Evolutionary conservation across 1,140 invertebrate species (phyloP), one percentile per base, ranked within the genome.

Genomic region (Goniozus legneri): DNA sequence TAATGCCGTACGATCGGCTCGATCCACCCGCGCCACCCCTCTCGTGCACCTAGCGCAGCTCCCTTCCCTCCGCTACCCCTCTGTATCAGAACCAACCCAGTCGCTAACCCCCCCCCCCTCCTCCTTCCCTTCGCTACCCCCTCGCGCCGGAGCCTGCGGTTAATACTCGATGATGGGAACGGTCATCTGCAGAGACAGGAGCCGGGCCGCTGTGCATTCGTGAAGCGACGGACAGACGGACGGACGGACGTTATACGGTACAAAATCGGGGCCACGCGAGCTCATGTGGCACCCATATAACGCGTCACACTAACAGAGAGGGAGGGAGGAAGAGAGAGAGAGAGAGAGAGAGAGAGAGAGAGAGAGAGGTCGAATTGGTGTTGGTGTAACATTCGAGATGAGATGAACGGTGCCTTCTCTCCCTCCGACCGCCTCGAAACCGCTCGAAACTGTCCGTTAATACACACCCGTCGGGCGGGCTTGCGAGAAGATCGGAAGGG

Each of bases 141-240:
- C 50, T 45, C 61, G 64, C 67, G 56, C 61, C 67, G 67, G 65
- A 56, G 66, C 52, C 69, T 76, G 73, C 69, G 73, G 73, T 76
- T 76, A 76, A 76, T 76, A 76, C 72, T 76, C 73, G 71, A 76
- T 76, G 73, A 75, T 76, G 72, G 71, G 73, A 76, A 75, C 73
- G 71, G 73, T 76, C 73, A 76, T 76, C 71, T 76, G 73, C 73
- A 76, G 73, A 75, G 71, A 75, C 69, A 75, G 67, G 58, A 71
- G 60, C 60, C 64, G 58, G 62, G 56, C n/a, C n/a, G n/a, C 61
- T 64, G 60, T 67, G 62, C 65, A 69, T 70, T 69, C 65, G 64
- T 58, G 64, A 62, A 37, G 56, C 50, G 57, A 58, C 49, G 56
- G 54, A 54, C 44, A 32, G 40, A 40, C 42, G 40, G 34, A 30